A percentile compares a stretch with the other conserved stretches of the same genome.
These are phyloP conservation scores for Choloepus didactylus DNA, from an alignment of 2,797 vertebrate genomes.

Conservation along the genomic window DNA sequence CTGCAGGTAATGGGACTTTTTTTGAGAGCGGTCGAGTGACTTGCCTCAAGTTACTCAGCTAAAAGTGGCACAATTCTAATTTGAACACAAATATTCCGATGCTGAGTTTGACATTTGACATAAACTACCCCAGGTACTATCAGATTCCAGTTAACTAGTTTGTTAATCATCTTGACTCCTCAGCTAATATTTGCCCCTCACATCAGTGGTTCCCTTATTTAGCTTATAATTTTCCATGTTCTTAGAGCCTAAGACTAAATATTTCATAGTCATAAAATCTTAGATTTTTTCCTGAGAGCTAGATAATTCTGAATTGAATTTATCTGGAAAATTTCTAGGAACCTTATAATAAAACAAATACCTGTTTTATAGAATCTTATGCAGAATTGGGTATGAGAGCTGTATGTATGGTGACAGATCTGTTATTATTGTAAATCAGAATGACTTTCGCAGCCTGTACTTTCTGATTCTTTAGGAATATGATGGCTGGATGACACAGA, in stretches of 20 bases:
- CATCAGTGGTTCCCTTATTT: neutral
- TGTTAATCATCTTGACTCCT: neutral
- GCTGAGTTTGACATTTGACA: neutral
- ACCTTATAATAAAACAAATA: neutral
- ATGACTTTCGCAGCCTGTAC: neutral
- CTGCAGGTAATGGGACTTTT: neutral
- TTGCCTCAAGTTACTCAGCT: neutral
- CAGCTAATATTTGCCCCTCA: neutral
- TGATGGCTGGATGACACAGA: neutral
- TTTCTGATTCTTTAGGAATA: neutral
- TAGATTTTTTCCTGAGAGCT: neutral
- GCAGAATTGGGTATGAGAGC: neutral
- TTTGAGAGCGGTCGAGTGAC: neutral
- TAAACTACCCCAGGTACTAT: neutral
- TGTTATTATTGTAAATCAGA: neutral
- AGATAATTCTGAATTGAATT: neutral
- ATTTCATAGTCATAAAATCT: neutral
- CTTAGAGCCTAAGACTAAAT: slow-evolving; percentile 11
- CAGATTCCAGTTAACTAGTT: neutral
- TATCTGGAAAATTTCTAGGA: slow-evolving; percentile 1
- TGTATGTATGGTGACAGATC: neutral
- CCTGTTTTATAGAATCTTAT: neutral
- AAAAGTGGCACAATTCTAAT: neutral
- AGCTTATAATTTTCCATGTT: neutral
- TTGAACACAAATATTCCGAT: neutral